Percentiles rank a stretch among this genome's conserved stretches.
Conservation (phyloP, 2,113 vertebrate genomes). For the Lichenostomus cassidix region DNA sequence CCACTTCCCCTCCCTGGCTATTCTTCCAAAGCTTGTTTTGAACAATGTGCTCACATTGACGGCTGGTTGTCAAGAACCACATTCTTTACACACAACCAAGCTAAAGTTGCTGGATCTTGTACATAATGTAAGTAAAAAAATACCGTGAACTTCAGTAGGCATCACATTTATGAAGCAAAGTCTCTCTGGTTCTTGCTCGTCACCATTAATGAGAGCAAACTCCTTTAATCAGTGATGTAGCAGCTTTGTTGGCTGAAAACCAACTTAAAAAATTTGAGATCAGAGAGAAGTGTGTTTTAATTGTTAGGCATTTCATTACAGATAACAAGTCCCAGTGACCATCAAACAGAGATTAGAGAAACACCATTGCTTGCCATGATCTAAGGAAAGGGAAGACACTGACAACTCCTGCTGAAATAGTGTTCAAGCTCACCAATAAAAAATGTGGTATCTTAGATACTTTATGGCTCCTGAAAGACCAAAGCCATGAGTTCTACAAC, state of each 20-base stretch:
- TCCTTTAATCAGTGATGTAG: not conserved
- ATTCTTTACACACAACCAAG: not conserved
- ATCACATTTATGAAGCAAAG: not conserved
- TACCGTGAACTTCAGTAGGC: not conserved
- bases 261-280: not conserved
- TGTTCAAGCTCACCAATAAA: fast-evolving
- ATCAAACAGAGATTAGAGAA: not conserved
- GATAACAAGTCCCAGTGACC: not conserved
- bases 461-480: not conserved
- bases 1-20: not conserved
- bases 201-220: not conserved
- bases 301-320: not conserved
- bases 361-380: not conserved
- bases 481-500: not conserved
- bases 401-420: not conserved
- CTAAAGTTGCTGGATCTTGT: not conserved
- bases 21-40: not conserved
- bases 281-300: not conserved
- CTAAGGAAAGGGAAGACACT: not conserved
- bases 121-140: not conserved
- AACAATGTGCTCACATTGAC: not conserved
- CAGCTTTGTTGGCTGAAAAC: not conserved
- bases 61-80: not conserved
- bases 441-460: not conserved
- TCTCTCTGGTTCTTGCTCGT: not conserved